Evolutionary conservation across 2,888 invertebrate genomes (phyloP), one percentile per base, ranked within the genome.

Genomic region (Cosmorhoe ocellata): DNA sequence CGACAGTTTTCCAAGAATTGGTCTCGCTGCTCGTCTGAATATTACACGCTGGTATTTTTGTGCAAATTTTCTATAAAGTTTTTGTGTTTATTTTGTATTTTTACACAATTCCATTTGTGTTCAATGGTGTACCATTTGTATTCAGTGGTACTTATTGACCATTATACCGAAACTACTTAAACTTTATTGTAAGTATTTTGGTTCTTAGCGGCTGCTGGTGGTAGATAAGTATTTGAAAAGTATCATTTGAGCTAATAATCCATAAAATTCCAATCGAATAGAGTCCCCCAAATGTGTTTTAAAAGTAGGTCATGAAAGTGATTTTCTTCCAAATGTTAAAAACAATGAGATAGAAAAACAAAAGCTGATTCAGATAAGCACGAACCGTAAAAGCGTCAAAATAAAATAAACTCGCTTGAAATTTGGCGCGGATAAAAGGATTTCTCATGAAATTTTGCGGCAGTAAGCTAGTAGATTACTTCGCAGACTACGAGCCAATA

Each of bases 351-450:
- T 42, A 8, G 30, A 40, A 49, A 42, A 27, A 49, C 18, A 49
- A 10, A 33, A 22, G 12, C 24, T 50, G 31, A 11, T 37, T 18
- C 28, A 22, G 33, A 34, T 44, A 44, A 38, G 13, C 28, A 39
- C 22, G 11, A 10, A 33, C 50, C 22, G 43, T 44, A 26, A 44
- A 50, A 44, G 39, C 22, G 33, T 34, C 14, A 30, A 30, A 24
- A 33, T 39, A 50, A 34, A 41, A 26, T 31, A 5, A 24, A 12
- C 31, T 26, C 37, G 12, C 12, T 30, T 45, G 40, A 32, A 46
- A 51, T 51, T 37, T 41, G n/a, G 27, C 40, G 11, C 44, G 40
- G 51, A 41, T 51, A 41, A 39, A 51, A 40, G 40, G 13, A 48
- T 34, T 50, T 26, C 12, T 30, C 14, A 14, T n/a, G n/a, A n/a